Evolutionary conservation across 2,113 vertebrate species (phyloP).

Genomic region (Burhinus bistriatus): DNA sequence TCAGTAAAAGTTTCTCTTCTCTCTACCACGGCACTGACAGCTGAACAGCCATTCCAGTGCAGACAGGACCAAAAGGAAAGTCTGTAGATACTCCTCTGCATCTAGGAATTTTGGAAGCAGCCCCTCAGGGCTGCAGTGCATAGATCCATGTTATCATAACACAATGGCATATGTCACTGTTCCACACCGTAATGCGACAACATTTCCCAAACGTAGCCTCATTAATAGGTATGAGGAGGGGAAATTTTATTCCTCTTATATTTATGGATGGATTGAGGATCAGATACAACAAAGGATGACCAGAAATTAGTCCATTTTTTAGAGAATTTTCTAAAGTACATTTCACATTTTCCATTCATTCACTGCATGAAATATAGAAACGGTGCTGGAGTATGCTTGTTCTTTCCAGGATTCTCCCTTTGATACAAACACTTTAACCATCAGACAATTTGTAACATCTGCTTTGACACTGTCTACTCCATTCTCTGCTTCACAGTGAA

Average conservation of each 20-base stretch:
- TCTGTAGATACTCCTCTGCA: background rate
- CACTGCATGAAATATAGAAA: background rate
- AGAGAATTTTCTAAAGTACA: background rate
- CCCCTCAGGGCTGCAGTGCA: background rate
- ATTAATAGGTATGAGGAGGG: background rate
- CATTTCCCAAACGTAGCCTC: background rate
- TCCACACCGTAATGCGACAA: background rate
- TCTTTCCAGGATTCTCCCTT: background rate
- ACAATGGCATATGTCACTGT: fast-evolving
- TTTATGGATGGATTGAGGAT: background rate
- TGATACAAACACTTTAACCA: background rate
- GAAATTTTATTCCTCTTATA: background rate
- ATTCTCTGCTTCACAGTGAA: background rate
- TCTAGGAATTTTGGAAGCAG: background rate
- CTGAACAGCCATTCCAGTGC: background rate
- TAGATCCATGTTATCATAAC: background rate
- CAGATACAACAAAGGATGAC: background rate
- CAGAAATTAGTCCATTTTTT: background rate
- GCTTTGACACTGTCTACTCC: background rate
- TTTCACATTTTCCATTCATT: background rate
- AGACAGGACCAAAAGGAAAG: background rate
- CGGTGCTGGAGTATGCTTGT: fast-evolving
- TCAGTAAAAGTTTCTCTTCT: background rate
- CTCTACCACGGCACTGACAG: background rate
- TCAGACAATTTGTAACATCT: background rate